phyloP scores from a whole-genome alignment of 2,797 vertebrate species.

The Anisognathus igniventris region DNA sequence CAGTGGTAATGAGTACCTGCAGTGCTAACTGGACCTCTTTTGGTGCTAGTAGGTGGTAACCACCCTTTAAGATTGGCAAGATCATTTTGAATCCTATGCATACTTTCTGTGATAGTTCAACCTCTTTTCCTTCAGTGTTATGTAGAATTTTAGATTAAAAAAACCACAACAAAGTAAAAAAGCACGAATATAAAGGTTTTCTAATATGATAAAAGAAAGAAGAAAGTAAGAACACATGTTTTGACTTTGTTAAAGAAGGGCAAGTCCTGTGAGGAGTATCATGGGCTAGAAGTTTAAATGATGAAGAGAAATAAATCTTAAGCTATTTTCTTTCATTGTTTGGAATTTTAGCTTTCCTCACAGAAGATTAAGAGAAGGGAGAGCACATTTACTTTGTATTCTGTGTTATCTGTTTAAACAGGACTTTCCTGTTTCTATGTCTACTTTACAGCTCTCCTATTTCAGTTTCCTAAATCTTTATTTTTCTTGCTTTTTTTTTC shows the following conservation, averaged over 20 bases:
- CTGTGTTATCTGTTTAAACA: neutral
- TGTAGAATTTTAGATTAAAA: neutral
- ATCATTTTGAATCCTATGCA: neutral
- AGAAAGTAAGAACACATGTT: neutral
- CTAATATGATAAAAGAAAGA: neutral
- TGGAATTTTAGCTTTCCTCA: neutral
- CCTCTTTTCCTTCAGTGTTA: neutral
- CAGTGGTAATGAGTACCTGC: neutral
- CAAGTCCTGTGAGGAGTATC: neutral
- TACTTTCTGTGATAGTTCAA: fast-evolving
- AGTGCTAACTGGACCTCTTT: neutral
- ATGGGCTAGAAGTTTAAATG: neutral
- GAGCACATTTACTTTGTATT: neutral
- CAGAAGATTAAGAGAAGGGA: neutral
- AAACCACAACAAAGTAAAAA: neutral
- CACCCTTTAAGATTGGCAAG: neutral
- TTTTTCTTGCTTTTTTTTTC: neutral
- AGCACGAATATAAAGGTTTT: neutral
- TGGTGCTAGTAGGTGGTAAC: neutral
- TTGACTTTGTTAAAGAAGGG: neutral
- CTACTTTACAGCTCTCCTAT: neutral
- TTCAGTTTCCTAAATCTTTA: neutral
- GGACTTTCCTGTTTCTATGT: neutral
- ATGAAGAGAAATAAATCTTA: neutral
- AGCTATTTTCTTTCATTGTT: neutral